These are phyloP conservation scores for Cotesia typhae DNA, from an alignment of 1,140 invertebrate species.

Conservation along the genomic window DNA sequence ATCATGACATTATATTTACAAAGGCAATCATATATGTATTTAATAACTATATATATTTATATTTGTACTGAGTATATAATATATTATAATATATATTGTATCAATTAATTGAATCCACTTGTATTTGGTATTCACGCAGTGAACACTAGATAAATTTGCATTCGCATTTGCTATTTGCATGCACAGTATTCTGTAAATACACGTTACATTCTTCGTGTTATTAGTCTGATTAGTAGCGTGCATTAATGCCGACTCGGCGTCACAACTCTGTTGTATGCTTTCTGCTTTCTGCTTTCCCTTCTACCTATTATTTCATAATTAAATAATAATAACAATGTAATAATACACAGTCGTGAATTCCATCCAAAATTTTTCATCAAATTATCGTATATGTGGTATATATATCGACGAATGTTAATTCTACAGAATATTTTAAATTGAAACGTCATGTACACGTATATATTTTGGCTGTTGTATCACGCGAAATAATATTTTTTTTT, in stretches of 20 bases:
- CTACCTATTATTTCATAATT: no score
- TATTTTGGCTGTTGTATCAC: no score
- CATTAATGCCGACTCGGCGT: neutral
- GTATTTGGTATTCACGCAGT: slow-evolving; percentile 26
- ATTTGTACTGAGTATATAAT: slow-evolving; percentile 23
- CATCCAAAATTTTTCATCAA: no score
- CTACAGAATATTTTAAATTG: no score
- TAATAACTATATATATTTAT: neutral
- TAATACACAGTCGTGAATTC: no score
- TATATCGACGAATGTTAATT: no score
- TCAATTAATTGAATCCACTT: slow-evolving; percentile 31
- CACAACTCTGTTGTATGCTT: neutral
- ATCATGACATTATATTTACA: slow-evolving; percentile 3
- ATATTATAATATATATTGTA: slow-evolving; percentile 16
- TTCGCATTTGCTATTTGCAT: slow-evolving; percentile 36
- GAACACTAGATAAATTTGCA: slow-evolving; percentile 34
- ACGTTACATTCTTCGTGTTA: slow-evolving; percentile 33
- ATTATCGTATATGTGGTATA: no score
- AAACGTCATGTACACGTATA: no score
- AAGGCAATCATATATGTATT: neutral
- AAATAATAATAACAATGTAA: no score
- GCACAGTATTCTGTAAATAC: slow-evolving; percentile 25
- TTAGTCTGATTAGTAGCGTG: slow-evolving; percentile 33
- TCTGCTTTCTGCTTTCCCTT: neutral
- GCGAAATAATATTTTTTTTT: slow-evolving; percentile 5